Conservation (phyloP, 2,113 vertebrate species). For the Limnothrissa miodon region DNA sequence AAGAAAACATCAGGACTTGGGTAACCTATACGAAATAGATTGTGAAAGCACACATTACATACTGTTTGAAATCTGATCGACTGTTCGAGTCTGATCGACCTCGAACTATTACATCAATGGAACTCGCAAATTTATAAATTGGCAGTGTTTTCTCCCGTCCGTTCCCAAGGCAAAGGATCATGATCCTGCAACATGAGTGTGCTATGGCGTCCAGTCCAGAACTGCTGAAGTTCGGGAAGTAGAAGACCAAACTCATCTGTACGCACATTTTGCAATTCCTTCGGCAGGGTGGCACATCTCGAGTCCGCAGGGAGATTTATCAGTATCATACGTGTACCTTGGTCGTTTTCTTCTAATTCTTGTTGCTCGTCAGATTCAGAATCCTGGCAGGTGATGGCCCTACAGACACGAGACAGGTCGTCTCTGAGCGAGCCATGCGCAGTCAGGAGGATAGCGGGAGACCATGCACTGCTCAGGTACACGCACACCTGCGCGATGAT, state of each 20-base stretch:
- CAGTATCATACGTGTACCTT: constrained; percentile 50
- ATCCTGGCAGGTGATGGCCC: constrained; percentile 51
- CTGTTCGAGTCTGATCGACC: background rate
- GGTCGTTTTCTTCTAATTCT: constrained; percentile 54
- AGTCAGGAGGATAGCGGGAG: constrained; percentile 65
- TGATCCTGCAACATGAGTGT: constrained; percentile 65
- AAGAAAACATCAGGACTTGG: no score
- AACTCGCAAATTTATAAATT: constrained; percentile 21
- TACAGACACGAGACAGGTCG: constrained; percentile 58
- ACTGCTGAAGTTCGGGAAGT: constrained; percentile 74
- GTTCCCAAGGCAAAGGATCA: constrained; percentile 78
- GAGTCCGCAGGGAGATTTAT: constrained; percentile 48
- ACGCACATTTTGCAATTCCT: constrained; percentile 9
- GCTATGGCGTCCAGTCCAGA: constrained; percentile 75
- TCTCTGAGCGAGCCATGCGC: constrained; percentile 72
- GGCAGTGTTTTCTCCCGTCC: constrained; percentile 54
- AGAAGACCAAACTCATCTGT: constrained; percentile 46
- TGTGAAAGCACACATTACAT: no score
- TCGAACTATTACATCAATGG: background rate
- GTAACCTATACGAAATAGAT: no score
- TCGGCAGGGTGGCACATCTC: background rate
- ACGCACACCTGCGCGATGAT: constrained; percentile 66
- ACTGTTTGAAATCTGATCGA: no score
- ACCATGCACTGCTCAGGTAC: constrained; percentile 68
- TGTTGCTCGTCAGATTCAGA: constrained; percentile 24